Evolutionary conservation across 2,888 invertebrate genomes (phyloP), one percentile per base, ranked within the genome.

Genomic region (Lithophane socia): DNA sequence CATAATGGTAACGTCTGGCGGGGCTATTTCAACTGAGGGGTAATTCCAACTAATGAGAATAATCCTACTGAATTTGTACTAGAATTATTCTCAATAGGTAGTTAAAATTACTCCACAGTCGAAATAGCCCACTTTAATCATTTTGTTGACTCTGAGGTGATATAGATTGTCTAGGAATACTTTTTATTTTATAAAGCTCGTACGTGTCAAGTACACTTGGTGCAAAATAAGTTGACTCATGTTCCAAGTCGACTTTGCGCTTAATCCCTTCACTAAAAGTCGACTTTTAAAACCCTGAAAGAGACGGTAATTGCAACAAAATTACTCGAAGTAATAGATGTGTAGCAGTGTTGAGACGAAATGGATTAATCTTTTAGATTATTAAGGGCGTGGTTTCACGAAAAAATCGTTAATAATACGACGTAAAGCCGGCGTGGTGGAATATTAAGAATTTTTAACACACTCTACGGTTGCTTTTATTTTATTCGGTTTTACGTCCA

Each of bases 391-490:
- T 67, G 66, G 71, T 63, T 85, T 83, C 21, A 73, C 77, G 69
- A 74, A 70, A 65, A 75, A 82, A 70, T 72, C 56, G 44, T 73
- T 83, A 71, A 68, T 83, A 80, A 82, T 49, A 75, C 68, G 52
- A 54, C 18, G 58, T 54, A 54, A 61, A 83, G 18, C 75, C 68
- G 12, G 18, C 64, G 29, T 52, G 1, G 49, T 61, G 70, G 49
- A 71, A 61, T 83, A 86, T 75, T 84, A 86, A 86, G 72, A 74
- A 64, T 73, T 83, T 86, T 84, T 74, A 76, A 79, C 79, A 85
- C 74, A 83, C 82, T 64, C 74, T 37, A 63, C 21, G 64, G 54
- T 67, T 75, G 21, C 2, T 86, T 74, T 84, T 72, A 85, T 83
- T 77, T 82, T 73, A 81, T 81, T 85, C 49, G 37, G 47, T 75